Base-by-base conservation (phyloP, 1,140 invertebrate species). In the Phenacoccus solenopsis region DNA sequence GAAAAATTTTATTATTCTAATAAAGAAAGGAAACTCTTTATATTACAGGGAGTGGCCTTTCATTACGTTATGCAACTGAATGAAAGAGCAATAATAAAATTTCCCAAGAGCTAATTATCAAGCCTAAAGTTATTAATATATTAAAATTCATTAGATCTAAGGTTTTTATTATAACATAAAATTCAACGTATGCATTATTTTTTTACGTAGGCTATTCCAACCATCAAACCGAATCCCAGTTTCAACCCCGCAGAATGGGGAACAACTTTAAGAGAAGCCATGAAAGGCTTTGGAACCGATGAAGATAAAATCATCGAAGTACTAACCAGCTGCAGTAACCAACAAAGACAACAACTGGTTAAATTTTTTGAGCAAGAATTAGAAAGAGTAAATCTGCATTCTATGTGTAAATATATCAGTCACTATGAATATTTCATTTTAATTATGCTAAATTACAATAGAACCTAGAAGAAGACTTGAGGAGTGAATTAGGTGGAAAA, bases 231-330 rank as follows among this genome's bases (percentile, higher is more conserved):
- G 12, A 77, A 79, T 22, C 75, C 79, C 12, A 80, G 81, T 72
- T 89, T 89, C 77, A 86, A 87, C 77, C 82, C 86, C 1, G 78
- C 81, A 1, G 79, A 83, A 73, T 89, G 91, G 79, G 89, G 86
- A 1, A 83, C 84, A 73, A 79, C 84, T 0, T 78, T 92, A 1
- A 78, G 88, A 28, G 83, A 81, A 27, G 89, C 90, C 1, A 91
- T 92, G 88, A 87, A 89, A 76, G 83, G 86, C 49, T 82, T 90
- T 57, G 86, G 89, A 1, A 91, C 89, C 1, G 86, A 91, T 75
- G 90, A 91, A 78, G 81, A 88, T 74, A 80, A 84, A 12, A 87
- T 92, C 69, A 90, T 90, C 67, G 84, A 89, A 70, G 83, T 90
- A 21, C 77, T 91, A 5, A 84, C 85, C 0, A 79, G 83, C 20